Percentiles rank a stretch among this genome's conserved stretches.
Evolutionary conservation across 2,888 invertebrate genomes (phyloP).

Genomic region (Eudasyphora cyanicolor): DNA sequence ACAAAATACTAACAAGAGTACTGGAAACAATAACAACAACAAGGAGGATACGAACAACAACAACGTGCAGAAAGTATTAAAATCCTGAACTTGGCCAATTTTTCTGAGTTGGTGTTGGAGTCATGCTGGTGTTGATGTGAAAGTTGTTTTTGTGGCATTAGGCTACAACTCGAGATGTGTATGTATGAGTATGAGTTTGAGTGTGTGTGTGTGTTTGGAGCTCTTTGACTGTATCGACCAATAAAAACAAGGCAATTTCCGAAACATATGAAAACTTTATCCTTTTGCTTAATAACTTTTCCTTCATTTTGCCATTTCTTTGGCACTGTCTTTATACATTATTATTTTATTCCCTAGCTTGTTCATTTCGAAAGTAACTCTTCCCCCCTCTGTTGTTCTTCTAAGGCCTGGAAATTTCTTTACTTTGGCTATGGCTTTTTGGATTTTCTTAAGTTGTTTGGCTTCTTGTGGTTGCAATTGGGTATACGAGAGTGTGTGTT

Average conservation of each 20-base stretch:
- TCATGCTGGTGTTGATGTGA: conserved; percentile 16
- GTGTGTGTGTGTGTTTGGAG: not conserved
- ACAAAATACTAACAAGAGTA: conserved; percentile 43
- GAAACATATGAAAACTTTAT: conserved; percentile 69
- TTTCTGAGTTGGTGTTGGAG: not conserved
- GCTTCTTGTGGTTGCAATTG: conserved; percentile 55
- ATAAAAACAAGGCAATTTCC: conserved; percentile 58
- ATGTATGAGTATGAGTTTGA: not conserved
- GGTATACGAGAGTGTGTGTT: not conserved
- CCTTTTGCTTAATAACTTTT: conserved; percentile 62
- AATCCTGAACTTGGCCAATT: conserved; percentile 41
- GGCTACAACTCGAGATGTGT: no score
- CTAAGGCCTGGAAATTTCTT: no score
- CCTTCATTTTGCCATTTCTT: conserved; percentile 20
- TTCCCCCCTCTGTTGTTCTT: not conserved
- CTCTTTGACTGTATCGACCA: conserved; percentile 20
- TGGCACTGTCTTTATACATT: conserved; percentile 25
- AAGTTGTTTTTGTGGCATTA: not conserved
- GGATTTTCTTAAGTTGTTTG: conserved; percentile 64
- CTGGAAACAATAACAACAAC: conserved; percentile 15
- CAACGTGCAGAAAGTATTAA: conserved; percentile 10
- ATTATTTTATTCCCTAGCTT: conserved; percentile 4
- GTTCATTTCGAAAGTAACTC: no score
- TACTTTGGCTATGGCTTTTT: conserved; percentile 51
- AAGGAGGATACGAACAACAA: conserved; percentile 18